Base-by-base conservation (phyloP, 2,888 invertebrate species). In the Colletes collaris region DNA sequence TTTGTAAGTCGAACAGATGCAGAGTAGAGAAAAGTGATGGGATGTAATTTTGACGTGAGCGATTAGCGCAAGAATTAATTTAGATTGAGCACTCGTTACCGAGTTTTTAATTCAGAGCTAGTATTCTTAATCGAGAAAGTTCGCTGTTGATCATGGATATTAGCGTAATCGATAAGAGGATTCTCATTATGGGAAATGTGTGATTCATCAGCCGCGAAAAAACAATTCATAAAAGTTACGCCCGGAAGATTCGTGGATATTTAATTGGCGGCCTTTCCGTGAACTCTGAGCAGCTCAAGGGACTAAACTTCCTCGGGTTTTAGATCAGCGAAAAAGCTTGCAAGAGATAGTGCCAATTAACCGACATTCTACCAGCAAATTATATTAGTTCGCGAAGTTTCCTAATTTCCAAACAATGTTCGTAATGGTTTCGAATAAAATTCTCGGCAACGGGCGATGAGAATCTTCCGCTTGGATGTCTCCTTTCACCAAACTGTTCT, bases 261-360 rank as follows among this genome's bases (percentile, higher is more conserved):
- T 50, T 46, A 50, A 63, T 63, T 63, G 49, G 50, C 6, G 13
- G 7, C n/a, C 27, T 50, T 50, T 50, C 35, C 13, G 35, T 50
- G 27, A 50, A 60, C 59, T 60, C 16, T n/a, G 58, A 13, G 27
- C 5, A 27, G 62, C 35, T 60, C 27, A 37, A 49, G 35, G 63
- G 35, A 35, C 27, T 27, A 50, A 63, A 63, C 35, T 50, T 63
- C 50, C 50, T 3, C 35, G 27, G 58, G 63, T 64, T 16, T 16
- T 64, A 35, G 4, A 50, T 64, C 37, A 64, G 63, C 52, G 37
- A 50, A 16, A 60, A 64, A 64, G 37, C 37, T 64, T 7, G 63
- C 37, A 16, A 16, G 27, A 52, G 63, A 64, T 52, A 56, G 35
- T 11, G 46, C n/a, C 66, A 35, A 67, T 67, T 16, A 55, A 56